Conservation (phyloP, 2,113 vertebrate genomes). For the Pelodiscus sinensis region DNA sequence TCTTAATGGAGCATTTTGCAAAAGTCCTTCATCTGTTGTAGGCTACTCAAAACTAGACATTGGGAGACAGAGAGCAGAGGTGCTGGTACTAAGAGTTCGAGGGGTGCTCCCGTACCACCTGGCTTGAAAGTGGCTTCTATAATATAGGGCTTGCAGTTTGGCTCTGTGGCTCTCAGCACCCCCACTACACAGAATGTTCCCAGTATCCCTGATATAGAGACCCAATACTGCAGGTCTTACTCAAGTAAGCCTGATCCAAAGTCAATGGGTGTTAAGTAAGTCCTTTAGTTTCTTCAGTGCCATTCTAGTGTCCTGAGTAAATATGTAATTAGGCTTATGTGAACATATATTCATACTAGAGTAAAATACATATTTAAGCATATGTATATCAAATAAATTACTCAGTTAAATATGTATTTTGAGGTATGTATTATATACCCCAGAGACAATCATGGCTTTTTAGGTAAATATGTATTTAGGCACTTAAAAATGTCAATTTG, state of each 20-base stretch:
- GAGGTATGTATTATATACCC: slow-evolving; percentile 17
- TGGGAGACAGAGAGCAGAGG: not conserved
- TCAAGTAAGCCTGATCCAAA: not conserved
- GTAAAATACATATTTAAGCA: not conserved
- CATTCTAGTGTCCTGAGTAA: not conserved
- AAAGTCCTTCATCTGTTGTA: not conserved
- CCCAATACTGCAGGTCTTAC: not conserved
- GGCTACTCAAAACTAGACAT: not conserved
- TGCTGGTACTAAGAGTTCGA: no score
- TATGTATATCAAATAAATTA: not conserved
- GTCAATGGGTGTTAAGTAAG: accelerated
- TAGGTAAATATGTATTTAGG: slow-evolving; percentile 37
- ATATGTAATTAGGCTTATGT: not conserved
- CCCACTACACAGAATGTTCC: no score
- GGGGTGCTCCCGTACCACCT: no score
- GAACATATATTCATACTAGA: not conserved
- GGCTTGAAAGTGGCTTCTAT: no score
- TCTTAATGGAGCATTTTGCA: not conserved
- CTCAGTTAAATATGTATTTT: slow-evolving; percentile 25
- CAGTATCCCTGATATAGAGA: not conserved
- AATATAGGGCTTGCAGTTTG: no score
- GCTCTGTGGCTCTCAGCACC: no score
- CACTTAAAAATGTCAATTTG: slow-evolving; percentile 27
- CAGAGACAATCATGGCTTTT: slow-evolving; percentile 11
- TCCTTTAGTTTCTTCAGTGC: accelerated